Evolutionary conservation across 2,888 invertebrate species (phyloP), one percentile per base, ranked within the genome.

Genomic region (Syritta pipiens): DNA sequence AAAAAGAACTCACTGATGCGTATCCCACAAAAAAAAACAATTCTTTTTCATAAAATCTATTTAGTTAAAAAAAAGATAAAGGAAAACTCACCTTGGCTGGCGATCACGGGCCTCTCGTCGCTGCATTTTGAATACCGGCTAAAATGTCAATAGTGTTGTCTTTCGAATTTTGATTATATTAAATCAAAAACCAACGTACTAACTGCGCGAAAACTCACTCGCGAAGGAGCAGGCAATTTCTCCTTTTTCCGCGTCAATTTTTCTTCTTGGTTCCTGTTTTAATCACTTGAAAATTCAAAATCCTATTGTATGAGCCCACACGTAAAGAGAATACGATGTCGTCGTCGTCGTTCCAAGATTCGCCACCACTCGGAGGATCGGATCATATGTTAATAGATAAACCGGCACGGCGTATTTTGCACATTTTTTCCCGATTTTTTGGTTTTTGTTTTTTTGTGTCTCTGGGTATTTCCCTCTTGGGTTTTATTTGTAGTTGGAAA

Each of bases 41-140:
- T n/a, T n/a, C n/a, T n/a, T n/a, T n/a, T n/a, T n/a, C n/a, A n/a
- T n/a, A n/a, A n/a, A n/a, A n/a, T n/a, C n/a, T n/a, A n/a, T n/a
- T n/a, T n/a, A n/a, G 17, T 37, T 17, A 17, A 37, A 17, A 7
- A 17, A 46, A 46, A 12, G n/a, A 24, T 10, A 3, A 40, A 37
- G 22, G 9, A 32, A 5, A 42, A 74, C 79, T 68, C 19, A 79
- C 79, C 79, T 79, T 68, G 79, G 67, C 74, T 79, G 79, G 20
- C 74, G 79, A 62, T 79, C 79, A 74, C 79, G 79, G 67, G 74
- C 26, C 17, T 79, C 79, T 40, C 79, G 67, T 67, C 74, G 79
- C 79, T 79, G 79, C 79, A 79, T 79, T 74, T 26, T 71, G 51
- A 59, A 42, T 60, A 35, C 65, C 63, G 63, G 71, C 57, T 63